phyloP scores from a whole-genome alignment of 2,888 invertebrate genomes.

The Andrena hattorfiana region DNA sequence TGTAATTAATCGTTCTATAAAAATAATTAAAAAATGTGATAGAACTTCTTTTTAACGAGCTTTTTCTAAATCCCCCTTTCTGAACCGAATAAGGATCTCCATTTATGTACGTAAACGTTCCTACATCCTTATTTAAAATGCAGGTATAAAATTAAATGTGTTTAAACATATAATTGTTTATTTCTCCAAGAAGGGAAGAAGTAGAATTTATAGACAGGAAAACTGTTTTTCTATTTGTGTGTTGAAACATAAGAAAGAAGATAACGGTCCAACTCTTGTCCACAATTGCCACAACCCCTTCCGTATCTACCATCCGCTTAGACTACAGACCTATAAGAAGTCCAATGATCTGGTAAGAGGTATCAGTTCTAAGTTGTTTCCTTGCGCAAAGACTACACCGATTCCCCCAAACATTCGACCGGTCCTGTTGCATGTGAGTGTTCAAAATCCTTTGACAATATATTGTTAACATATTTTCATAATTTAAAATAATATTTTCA shows the following conservation, averaged over 20 bases:
- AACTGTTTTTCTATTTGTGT: neutral
- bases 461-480: neutral
- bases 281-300: constrained; percentile 76
- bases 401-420: constrained; percentile 56
- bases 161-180: too few relatives aligned
- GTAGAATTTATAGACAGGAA: neutral
- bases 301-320: constrained; percentile 76
- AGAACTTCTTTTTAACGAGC: too few relatives aligned
- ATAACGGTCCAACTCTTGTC: constrained; percentile 33
- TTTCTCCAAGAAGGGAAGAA: too few relatives aligned
- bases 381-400: constrained; percentile 79
- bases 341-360: constrained; percentile 77
- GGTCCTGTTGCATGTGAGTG: constrained; percentile 25
- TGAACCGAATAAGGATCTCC: too few relatives aligned
- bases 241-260: constrained; percentile 24
- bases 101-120: too few relatives aligned
- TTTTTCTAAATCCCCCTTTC: too few relatives aligned
- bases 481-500: neutral
- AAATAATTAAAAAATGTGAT: too few relatives aligned
- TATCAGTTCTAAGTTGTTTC: constrained; percentile 82
- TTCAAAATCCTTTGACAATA: constrained; percentile 4
- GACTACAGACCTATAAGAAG: constrained; percentile 82
- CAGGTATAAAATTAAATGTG: too few relatives aligned
- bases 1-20: too few relatives aligned
- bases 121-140: too few relatives aligned